phyloP scores from a whole-genome alignment of 2,888 invertebrate genomes.

The Ischnus inquisitorius region DNA sequence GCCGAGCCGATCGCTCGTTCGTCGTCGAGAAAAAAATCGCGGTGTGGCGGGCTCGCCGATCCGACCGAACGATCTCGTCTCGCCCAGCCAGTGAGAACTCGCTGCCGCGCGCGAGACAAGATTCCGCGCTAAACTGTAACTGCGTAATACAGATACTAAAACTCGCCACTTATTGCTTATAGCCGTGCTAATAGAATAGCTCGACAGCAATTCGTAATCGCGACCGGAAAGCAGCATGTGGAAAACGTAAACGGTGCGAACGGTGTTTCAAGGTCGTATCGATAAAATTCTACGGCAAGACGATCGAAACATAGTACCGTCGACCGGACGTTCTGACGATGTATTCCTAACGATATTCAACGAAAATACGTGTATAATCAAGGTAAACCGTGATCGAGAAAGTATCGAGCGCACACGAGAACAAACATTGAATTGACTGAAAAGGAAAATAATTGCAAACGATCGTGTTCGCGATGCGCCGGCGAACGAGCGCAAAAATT shows the following conservation, averaged over 20 bases:
- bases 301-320: constrained; percentile 30
- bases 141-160: constrained; percentile 5
- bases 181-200: neutral
- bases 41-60: neutral
- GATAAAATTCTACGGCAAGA: constrained; percentile 55
- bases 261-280: constrained; percentile 57
- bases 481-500: neutral
- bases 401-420: neutral
- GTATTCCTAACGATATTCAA: constrained; percentile 38
- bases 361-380: constrained; percentile 5
- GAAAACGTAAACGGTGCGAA: constrained; percentile 59
- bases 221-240: constrained; percentile 53
- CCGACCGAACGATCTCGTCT: constrained; percentile 17
- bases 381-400: neutral
- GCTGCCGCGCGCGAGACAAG: constrained; percentile 47
- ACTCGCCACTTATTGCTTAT: neutral
- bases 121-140: constrained; percentile 25
- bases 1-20: constrained; percentile 40
- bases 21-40: constrained; percentile 43
- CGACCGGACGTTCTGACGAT: constrained; percentile 44
- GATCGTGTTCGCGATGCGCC: constrained; percentile 26
- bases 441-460: neutral
- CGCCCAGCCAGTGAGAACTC: constrained; percentile 32
- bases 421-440: constrained; percentile 11
- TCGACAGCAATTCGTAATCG: constrained; percentile 42